A percentile compares a stretch with the other conserved stretches of the same genome.
Conservation (phyloP, 2,113 vertebrate genomes). For the Sminthopsis crassicaudata region DNA sequence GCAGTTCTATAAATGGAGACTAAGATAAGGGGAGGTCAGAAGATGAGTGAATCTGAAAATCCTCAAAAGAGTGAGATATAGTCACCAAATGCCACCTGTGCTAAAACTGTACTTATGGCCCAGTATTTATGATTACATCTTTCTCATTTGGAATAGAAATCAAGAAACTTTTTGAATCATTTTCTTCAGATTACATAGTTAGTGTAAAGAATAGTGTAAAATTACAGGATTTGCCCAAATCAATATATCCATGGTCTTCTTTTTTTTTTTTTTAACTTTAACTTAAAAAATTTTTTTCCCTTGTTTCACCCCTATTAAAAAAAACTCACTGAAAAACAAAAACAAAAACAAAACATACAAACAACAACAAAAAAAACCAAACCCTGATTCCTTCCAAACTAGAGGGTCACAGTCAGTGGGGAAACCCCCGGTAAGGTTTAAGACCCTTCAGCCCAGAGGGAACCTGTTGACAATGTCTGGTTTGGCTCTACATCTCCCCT, state of each 20-base stretch:
- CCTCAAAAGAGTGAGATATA: neutral
- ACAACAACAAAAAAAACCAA: no score
- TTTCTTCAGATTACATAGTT: constrained; percentile 13
- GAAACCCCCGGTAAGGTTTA: no score
- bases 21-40: constrained; percentile 65
- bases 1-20: constrained; percentile 83
- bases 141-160: constrained; percentile 11
- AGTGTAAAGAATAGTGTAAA: constrained; percentile 26
- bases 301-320: no score
- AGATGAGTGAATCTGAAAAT: constrained; percentile 83
- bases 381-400: no score
- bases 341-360: no score
- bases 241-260: neutral
- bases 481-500: no score
- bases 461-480: no score
- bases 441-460: no score
- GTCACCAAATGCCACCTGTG: neutral
- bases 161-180: neutral
- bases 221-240: constrained; percentile 36
- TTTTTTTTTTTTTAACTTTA: no score
- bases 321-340: no score
- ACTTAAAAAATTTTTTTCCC: no score
- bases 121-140: neutral
- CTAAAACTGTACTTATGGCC: neutral
- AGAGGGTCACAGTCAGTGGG: no score